Conservation (phyloP, 2,797 vertebrate genomes). For the Hippopotamyrus pictus region DNA sequence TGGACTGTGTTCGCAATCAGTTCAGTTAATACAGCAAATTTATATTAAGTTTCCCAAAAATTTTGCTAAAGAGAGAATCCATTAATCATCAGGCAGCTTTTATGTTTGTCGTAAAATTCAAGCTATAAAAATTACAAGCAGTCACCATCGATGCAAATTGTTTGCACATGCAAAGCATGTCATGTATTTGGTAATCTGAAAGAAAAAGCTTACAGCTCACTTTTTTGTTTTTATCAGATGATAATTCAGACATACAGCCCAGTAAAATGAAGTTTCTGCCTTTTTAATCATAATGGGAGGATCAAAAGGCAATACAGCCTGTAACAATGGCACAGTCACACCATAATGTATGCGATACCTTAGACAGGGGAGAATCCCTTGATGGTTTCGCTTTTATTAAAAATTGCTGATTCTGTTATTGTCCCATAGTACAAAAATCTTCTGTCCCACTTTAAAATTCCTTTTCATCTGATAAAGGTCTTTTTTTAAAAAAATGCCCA, state of each 20-base stretch:
- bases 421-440: constrained; percentile 48
- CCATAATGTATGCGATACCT: constrained; percentile 27
- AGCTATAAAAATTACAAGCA: neutral
- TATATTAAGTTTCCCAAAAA: neutral
- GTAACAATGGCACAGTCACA: constrained; percentile 18
- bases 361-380: constrained; percentile 23
- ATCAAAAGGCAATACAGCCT: constrained; percentile 1
- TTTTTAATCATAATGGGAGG: constrained; percentile 12
- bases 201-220: neutral
- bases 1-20: neutral
- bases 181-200: neutral
- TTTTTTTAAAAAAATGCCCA: constrained; percentile 32
- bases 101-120: neutral
- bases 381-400: constrained; percentile 31
- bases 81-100: neutral
- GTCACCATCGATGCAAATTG: neutral
- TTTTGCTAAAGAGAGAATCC: neutral
- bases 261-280: neutral
- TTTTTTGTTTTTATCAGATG: neutral
- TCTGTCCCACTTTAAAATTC: constrained; percentile 50
- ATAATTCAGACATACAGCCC: neutral
- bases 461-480: constrained; percentile 55
- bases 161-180: neutral
- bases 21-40: neutral
- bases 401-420: constrained; percentile 45